Evolutionary conservation across 2,113 vertebrate genomes (phyloP).

Genomic region (Conger conger): DNA sequence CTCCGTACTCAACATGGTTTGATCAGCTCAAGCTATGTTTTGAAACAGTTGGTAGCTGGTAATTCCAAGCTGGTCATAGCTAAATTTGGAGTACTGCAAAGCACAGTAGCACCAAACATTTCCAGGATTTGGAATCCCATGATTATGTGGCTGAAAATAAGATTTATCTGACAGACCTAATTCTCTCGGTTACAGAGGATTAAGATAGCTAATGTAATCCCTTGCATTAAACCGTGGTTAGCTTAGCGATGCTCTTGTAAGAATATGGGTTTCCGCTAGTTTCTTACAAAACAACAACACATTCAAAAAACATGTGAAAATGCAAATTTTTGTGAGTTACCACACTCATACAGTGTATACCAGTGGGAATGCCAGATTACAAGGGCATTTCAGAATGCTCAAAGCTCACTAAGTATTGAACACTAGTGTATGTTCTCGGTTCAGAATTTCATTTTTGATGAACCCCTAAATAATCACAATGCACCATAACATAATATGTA

Average conservation of each 20-base stretch:
- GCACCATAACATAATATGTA: conserved; percentile 50
- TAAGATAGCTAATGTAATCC: conserved; percentile 39
- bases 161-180: background rate
- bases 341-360: background rate
- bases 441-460: background rate
- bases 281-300: too few relatives aligned
- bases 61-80: too few relatives aligned
- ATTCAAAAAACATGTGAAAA: too few relatives aligned
- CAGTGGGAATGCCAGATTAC: background rate
- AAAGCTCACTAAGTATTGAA: background rate
- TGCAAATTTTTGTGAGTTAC: too few relatives aligned
- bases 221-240: background rate
- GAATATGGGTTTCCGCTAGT: background rate
- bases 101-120: background rate
- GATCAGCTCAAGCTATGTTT: too few relatives aligned
- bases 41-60: too few relatives aligned
- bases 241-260: background rate
- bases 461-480: background rate
- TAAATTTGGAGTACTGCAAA: too few relatives aligned
- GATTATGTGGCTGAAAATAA: background rate
- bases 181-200: conserved; percentile 16
- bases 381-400: background rate
- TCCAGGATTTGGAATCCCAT: background rate
- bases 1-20: too few relatives aligned
- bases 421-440: background rate